Percentiles rank a stretch among this genome's conserved stretches.
Evolutionary conservation across 64 coral and sea anemone species (phyloP).

Genomic region (Porites australiensis): DNA sequence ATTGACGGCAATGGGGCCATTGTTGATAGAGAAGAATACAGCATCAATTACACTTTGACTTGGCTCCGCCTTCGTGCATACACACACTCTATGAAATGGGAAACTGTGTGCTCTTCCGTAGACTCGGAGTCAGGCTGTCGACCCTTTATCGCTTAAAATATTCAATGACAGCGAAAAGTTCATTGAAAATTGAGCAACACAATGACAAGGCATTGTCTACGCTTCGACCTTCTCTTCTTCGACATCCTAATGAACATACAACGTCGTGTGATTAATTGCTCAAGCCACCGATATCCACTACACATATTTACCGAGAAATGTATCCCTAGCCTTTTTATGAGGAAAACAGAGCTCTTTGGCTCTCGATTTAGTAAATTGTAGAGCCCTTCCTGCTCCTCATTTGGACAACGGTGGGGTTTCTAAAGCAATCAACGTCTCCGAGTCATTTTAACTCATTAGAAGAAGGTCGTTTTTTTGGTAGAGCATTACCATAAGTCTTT

Average conservation of each 20-base stretch:
- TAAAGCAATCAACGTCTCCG: background rate
- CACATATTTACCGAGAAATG: constrained; percentile 61
- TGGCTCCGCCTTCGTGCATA: constrained; percentile 72
- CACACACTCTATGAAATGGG: constrained; percentile 38
- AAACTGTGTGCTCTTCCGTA: constrained; percentile 32
- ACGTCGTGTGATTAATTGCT: constrained; percentile 63
- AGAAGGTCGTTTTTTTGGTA: background rate
- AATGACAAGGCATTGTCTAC: constrained; percentile 48
- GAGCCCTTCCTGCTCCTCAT: background rate
- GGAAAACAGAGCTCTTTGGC: background rate
- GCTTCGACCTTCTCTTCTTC: constrained; percentile 44
- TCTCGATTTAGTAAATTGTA: background rate
- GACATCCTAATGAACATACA: constrained; percentile 52
- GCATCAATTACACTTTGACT: constrained; percentile 58
- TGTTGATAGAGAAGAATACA: constrained; percentile 86
- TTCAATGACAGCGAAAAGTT: constrained; percentile 2
- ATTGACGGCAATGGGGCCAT: constrained; percentile 85
- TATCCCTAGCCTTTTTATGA: background rate
- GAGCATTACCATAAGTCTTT: constrained; percentile 55
- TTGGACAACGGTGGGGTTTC: background rate
- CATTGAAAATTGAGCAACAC: constrained; percentile 55
- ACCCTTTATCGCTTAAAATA: background rate
- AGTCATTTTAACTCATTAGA: background rate
- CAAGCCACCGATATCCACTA: constrained; percentile 51
- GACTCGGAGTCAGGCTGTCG: background rate